Base-by-base conservation (phyloP, 2,113 vertebrate genomes). In the Periophthalmus modestus region DNA sequence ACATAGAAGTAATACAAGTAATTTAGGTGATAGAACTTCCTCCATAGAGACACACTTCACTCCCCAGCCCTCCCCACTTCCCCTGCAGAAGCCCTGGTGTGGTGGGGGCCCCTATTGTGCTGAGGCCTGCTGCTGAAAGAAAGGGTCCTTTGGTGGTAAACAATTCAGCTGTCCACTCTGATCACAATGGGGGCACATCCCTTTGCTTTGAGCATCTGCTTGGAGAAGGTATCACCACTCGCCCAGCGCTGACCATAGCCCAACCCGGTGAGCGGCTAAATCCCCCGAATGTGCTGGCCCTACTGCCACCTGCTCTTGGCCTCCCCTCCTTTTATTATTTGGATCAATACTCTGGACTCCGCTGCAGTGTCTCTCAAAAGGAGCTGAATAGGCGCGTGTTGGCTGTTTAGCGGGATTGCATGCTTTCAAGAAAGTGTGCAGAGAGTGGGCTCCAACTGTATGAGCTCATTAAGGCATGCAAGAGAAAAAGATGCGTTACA, bases 131-230 rank as follows among this genome's bases (percentile, higher is more conserved):
- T 71, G 77, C 89, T 69, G 74, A 89, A 62, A 89, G 87, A 90
- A 91, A 88, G 87, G 82, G 66, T 79, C 83, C 87, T 89, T 90
- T 90, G 87, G 86, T 88, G 82, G 87, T 85, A 89, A 89, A 92
- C 90, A 91, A 91, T 92, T 90, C 90, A 91, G 89, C 91, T 91
- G 91, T 91, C 90, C 88, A 86, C 89, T 92, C 85, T 75, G 89
- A 92, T 91, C 90, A 92, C 90, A 88, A 90, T 87, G 87, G 91
- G 83, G 80, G 87, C 85, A 88, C 91, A 89, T 92, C 90, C 89
- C 91, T 82, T 83, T 80, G 87, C 90, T 89, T 73, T 84, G 87
- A 92, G 90, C 91, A 92, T 91, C 91, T 92, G 91, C 77, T 88
- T 86, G 23, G 70, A 84, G 83, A 81, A 85, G 89, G 82, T 89